Evolutionary conservation across 2,888 invertebrate genomes (phyloP).

Genomic region (Caenorhabditis doughertyi): DNA sequence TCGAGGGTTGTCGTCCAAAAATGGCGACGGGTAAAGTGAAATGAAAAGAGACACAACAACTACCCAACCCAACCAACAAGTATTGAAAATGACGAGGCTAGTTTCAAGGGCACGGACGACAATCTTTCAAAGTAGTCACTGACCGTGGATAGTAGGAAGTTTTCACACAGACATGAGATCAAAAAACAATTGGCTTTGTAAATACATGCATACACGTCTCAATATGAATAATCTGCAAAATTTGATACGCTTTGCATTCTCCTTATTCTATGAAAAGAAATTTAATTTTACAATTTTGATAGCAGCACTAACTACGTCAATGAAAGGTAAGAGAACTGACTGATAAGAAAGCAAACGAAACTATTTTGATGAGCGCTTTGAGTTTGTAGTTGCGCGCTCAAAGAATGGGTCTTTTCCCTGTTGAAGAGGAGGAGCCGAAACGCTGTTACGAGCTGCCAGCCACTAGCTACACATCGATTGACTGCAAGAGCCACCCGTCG

Average conservation of each 20-base stretch:
- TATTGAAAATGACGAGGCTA: constrained; percentile 50
- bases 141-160: not conserved
- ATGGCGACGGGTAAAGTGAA: constrained; percentile 18
- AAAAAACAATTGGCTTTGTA: not conserved
- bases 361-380: constrained; percentile 21
- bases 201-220: too few relatives aligned
- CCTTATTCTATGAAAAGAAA: too few relatives aligned
- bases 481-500: constrained; percentile 49
- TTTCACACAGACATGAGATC: not conserved
- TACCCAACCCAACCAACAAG: constrained; percentile 54
- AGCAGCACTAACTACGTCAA: constrained; percentile 38
- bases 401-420: constrained; percentile 31
- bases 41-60: constrained; percentile 40
- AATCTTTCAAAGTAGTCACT: constrained; percentile 43
- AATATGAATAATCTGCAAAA: too few relatives aligned
- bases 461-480: constrained; percentile 59
- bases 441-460: constrained; percentile 42
- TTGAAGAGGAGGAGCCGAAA: constrained; percentile 18
- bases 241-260: too few relatives aligned
- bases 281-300: not conserved
- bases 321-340: constrained; percentile 1
- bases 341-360: constrained; percentile 30
- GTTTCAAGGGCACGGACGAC: constrained; percentile 51
- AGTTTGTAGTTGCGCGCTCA: constrained; percentile 36
- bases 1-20: constrained; percentile 37